Percentiles rank a stretch among this genome's conserved stretches.
Evolutionary conservation across 2,113 vertebrate genomes (phyloP).

Genomic region (Theropithecus gelada): DNA sequence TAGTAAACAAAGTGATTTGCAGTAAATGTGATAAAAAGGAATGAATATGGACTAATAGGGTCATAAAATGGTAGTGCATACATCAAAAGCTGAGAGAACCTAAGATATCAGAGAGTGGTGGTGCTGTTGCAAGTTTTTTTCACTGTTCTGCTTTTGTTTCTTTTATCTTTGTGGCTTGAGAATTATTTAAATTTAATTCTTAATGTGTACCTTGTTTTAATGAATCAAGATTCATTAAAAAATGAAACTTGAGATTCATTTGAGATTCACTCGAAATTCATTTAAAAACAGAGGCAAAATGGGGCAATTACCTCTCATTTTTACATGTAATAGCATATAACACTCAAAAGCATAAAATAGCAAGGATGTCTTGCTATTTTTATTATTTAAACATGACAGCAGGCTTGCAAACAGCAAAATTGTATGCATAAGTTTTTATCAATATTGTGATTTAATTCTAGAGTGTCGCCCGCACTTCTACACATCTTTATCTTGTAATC

Average conservation of each 20-base stretch:
- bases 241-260: background rate
- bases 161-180: background rate
- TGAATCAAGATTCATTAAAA: background rate
- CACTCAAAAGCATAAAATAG: background rate
- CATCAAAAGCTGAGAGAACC: background rate
- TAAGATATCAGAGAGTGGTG: background rate
- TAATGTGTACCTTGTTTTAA: background rate
- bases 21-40: background rate
- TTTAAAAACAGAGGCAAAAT: background rate
- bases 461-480: background rate
- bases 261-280: background rate
- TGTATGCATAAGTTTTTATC: background rate
- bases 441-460: slow-evolving; percentile 34
- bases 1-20: background rate
- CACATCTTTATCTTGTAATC: background rate
- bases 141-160: background rate
- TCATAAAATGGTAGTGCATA: background rate
- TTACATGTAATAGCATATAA: background rate
- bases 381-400: background rate
- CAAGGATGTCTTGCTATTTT: background rate
- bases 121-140: background rate
- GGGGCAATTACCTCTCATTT: background rate
- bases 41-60: background rate
- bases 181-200: background rate
- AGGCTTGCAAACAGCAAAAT: background rate